These are phyloP conservation scores for Styela plicata DNA, from an alignment of 23 tunicate genomes.

Conservation along the genomic window DNA sequence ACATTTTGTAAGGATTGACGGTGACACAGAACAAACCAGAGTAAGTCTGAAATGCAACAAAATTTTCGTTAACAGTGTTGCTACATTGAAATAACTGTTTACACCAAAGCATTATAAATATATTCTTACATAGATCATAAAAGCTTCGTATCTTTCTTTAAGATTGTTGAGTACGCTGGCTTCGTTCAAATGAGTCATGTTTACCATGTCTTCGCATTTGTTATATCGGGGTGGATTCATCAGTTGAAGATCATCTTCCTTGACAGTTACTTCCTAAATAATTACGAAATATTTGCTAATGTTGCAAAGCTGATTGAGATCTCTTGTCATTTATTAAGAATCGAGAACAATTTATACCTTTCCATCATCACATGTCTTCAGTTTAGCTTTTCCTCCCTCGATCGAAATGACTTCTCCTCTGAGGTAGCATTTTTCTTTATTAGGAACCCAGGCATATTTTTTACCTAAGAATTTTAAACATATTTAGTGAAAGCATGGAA, in stretches of 20 bases:
- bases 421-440: slow-evolving; percentile 63
- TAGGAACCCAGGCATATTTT: slow-evolving; percentile 72
- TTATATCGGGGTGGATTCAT: slow-evolving; percentile 89
- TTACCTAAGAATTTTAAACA: too few species aligned
- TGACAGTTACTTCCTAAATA: slow-evolving; percentile 63
- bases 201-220: slow-evolving; percentile 90
- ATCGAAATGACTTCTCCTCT: slow-evolving; percentile 54
- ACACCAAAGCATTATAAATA: too few species aligned
- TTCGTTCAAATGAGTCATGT: slow-evolving; percentile 93
- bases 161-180: slow-evolving; percentile 84
- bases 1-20: slow-evolving; percentile 94
- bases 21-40: slow-evolving; percentile 98
- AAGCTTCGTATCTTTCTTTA: slow-evolving; percentile 60
- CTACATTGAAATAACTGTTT: too few species aligned
- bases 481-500: too few species aligned
- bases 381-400: slow-evolving; percentile 62
- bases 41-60: slow-evolving; percentile 83
- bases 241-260: slow-evolving; percentile 72
- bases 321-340: background rate
- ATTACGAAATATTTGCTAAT: background rate
- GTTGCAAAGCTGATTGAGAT: background rate
- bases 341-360: too few species aligned
- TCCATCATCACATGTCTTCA: slow-evolving; percentile 61
- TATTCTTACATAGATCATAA: slow-evolving; percentile 82
- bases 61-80: too few species aligned